These are phyloP conservation scores for Trichonephila inaurata DNA, from an alignment of 1,140 invertebrate species.

Conservation along the genomic window DNA sequence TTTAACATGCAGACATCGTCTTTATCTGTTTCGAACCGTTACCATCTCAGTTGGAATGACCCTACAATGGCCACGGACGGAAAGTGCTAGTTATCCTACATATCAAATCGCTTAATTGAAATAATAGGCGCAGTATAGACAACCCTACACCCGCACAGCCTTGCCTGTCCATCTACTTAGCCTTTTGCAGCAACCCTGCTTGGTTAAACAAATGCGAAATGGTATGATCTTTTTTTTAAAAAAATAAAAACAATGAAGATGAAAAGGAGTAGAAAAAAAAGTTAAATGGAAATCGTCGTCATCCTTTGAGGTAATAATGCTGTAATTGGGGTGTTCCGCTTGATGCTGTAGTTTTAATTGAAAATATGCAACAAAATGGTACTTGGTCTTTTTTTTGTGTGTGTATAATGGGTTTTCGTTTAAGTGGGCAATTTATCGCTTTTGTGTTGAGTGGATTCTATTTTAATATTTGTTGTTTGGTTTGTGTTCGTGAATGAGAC, in stretches of 20 bases:
- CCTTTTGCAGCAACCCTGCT: background rate
- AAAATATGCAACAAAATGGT: background rate
- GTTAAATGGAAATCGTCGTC: constrained; percentile 16
- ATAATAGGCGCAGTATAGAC: background rate
- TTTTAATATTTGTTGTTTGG: background rate
- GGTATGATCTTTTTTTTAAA: background rate
- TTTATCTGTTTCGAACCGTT: background rate
- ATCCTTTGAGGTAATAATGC: background rate
- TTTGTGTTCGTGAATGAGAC: background rate
- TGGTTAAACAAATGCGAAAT: background rate
- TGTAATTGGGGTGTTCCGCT: background rate
- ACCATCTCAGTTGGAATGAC: constrained; percentile 15
- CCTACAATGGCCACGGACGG: background rate
- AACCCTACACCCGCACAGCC: background rate
- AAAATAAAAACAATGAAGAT: background rate
- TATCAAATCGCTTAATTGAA: constrained; percentile 41
- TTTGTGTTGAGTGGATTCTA: background rate
- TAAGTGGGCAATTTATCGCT: background rate
- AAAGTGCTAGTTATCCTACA: background rate
- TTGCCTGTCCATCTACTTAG: background rate
- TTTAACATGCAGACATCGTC: constrained; percentile 17
- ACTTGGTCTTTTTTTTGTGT: background rate
- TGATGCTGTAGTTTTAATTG: background rate
- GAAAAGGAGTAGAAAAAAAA: background rate
- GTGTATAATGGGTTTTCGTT: background rate